phyloP scores from a whole-genome alignment of 2,113 vertebrate species.

The Actinemys pallida region DNA sequence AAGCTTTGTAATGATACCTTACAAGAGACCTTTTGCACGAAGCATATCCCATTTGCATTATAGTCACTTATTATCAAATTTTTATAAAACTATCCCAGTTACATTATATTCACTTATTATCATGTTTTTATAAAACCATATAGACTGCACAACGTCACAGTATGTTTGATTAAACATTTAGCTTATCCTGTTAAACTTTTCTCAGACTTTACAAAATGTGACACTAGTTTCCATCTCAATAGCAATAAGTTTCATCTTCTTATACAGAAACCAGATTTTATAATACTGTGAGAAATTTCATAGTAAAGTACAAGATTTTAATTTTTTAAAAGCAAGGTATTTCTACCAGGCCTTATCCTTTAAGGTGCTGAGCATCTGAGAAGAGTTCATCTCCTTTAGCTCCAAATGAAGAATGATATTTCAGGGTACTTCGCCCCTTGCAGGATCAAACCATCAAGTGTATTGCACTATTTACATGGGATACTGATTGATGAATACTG shows the following conservation, averaged over 20 bases:
- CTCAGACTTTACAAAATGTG: background rate
- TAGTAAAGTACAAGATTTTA: accelerated
- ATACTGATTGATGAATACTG: background rate
- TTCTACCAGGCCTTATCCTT: background rate
- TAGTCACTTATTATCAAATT: too few species aligned
- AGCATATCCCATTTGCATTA: too few species aligned
- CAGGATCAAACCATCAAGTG: background rate
- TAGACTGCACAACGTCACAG: too few species aligned
- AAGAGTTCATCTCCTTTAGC: background rate
- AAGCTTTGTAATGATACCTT: too few species aligned
- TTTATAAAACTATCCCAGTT: too few species aligned
- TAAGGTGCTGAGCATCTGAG: background rate
- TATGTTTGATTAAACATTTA: background rate
- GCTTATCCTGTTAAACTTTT: background rate
- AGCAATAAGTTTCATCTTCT: background rate
- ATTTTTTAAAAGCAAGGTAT: background rate
- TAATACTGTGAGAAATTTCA: background rate
- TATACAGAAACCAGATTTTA: background rate
- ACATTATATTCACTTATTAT: too few species aligned
- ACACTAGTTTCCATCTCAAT: background rate
- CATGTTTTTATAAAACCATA: too few species aligned
- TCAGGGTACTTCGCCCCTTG: background rate
- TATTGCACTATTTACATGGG: background rate
- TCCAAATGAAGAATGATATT: background rate
- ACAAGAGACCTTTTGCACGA: too few species aligned